Base-by-base conservation (phyloP, 2,888 invertebrate genomes). In the Drosophila falleni region DNA sequence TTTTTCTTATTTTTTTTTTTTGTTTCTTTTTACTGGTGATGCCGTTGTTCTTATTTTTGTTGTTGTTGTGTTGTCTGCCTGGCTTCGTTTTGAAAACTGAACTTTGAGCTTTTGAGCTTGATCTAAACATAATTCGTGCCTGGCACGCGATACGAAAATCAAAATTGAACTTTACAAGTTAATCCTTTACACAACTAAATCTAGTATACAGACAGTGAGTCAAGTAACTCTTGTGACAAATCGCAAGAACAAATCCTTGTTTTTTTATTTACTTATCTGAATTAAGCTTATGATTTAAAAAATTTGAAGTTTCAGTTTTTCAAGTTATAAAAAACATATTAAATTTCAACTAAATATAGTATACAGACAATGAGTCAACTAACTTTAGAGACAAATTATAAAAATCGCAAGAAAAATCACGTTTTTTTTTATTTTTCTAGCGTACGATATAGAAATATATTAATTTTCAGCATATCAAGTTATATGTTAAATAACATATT, bases 131-230 rank as follows among this genome's bases (percentile, higher is more conserved):
- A 82, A 87, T 87, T 82, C 71, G 51, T 66, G 55, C 61, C 68
- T 73, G 78, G 70, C 86, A 87, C 86, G 86, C 86, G 74, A 87
- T 77, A 78, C 64, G 68, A 77, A 81, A 88, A 86, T 89, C 89
- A 89, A 89, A 89, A 88, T 87, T 85, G 77, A 81, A 89, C 89
- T 84, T 87, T 89, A 87, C 75, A 83, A 83, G 71, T 84, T 87
- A 84, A 84, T 89, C 84, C 87, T 78, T 80, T 83, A 33, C 79
- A 53, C 68, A 64, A 55, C 74, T 59, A 68, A 64, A 62, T 62
- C 78, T 31, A 44, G 56, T 59, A 29, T 37, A 44, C 39, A 63
- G 2, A 37, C 37, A 37, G 6, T 37, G 6, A 6, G 6, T n/a
- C n/a, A 6, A 37, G 6, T n/a, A n/a, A n/a, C n/a, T 8, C 3